Base-by-base conservation (phyloP, 2,797 vertebrate species). In the Sylvilagus floridanus region DNA sequence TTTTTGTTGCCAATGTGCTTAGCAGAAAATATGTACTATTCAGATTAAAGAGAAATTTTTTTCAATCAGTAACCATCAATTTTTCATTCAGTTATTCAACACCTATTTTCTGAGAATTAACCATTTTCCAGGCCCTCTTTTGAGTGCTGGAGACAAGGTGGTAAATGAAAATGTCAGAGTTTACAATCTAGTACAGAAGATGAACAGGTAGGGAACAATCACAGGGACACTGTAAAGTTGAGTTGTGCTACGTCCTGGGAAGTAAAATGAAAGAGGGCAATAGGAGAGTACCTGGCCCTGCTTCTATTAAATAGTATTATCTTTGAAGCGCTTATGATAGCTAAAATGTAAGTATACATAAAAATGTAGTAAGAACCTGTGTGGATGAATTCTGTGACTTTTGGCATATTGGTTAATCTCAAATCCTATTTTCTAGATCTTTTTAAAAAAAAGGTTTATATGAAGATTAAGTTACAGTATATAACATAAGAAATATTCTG, bases 341-440 rank as follows among this genome's bases (percentile, higher is more conserved):
- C 24, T 28, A 68, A 14, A 37, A 57, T 30, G 90, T 91, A 91
- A 87, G 5, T 8, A 83, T 28, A 75, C 5, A n/a, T 30, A 26
- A 2, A 4, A 88, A 26, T 37, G 11, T 76, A 65, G 42, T 35
- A 4, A 73, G 35, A 63, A 42, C 3, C 7, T 90, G 19, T 4
- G 24, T 11, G 2, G 78, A 30, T 57, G 28, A 86, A 92, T 52
- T 60, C 2, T 26, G 35, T 65, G n/a, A 82, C 4, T 37, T 66
- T 30, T 42, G 10, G 7, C 10, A 24, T 57, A 32, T 94, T 76
- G 22, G 1, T 26, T 54, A 21, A 69, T 50, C 5, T 94, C 17
- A 95, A 86, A 66, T 82, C 88, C 35, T 68, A 0, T 72, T 91
- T 28, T 87, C 28, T 62, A 84, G 28, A 24, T 77, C n/a, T 92